Percentiles rank a stretch among this genome's conserved stretches.
Evolutionary conservation across 2,888 invertebrate genomes (phyloP).

Genomic region (Yponomeuta malinellus): DNA sequence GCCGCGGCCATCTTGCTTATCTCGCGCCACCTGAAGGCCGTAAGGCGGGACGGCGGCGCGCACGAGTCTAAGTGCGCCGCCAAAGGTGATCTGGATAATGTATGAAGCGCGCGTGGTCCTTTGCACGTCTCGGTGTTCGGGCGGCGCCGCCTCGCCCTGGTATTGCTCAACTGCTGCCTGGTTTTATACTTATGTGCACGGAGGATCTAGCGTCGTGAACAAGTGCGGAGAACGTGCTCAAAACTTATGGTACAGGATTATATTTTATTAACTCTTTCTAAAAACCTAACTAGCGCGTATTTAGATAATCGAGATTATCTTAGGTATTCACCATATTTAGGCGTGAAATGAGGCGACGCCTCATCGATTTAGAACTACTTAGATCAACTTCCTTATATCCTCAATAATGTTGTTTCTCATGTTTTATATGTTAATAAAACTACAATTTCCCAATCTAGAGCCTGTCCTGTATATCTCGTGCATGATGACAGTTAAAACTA

Average conservation of each 20-base stretch:
- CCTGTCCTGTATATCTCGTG: no score
- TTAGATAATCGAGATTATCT: no score
- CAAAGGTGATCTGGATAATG: conserved; percentile 75
- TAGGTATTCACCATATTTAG: no score
- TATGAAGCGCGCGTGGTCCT: conserved; percentile 66
- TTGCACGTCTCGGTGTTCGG: conserved; percentile 62
- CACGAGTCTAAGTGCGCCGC: conserved; percentile 74
- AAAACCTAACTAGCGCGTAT: no score
- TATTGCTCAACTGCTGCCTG: conserved; percentile 25
- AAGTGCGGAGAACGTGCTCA: background rate
- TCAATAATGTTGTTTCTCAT: no score
- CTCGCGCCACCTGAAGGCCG: conserved; percentile 87
- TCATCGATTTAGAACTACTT: no score
- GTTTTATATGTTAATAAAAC: no score
- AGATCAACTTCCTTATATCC: no score
- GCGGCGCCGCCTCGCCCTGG: conserved; percentile 24
- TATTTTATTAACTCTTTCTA: background rate
- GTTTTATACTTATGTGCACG: no score
- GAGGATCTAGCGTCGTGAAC: background rate
- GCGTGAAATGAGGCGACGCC: no score
- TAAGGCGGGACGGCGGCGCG: conserved; percentile 72
- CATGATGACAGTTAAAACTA: no score
- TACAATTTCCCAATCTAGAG: no score
- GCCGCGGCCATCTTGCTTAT: conserved; percentile 96
- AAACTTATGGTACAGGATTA: background rate